Evolutionary conservation across 2,113 vertebrate species (phyloP).

Genomic region (Cyprinus carpio): DNA sequence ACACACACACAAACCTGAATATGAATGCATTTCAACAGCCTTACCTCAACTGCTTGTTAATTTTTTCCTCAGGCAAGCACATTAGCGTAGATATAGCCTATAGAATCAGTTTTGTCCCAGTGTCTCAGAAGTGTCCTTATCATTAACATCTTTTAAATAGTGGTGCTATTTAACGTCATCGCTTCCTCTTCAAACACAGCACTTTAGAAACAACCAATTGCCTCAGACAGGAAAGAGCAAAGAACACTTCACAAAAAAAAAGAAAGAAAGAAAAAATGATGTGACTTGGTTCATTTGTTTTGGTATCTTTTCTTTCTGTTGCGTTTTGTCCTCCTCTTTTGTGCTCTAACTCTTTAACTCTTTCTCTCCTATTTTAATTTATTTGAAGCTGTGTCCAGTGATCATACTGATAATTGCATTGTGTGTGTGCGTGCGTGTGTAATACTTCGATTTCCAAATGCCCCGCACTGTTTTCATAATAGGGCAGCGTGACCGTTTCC

Average conservation of each 20-base stretch:
- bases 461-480: neutral
- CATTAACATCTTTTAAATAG: neutral
- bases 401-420: neutral
- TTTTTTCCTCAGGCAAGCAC: neutral
- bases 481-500: neutral
- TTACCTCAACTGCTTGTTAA: neutral
- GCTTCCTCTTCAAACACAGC: neutral
- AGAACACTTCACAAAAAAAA: neutral
- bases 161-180: neutral
- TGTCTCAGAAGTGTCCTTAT: neutral
- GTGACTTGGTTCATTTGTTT: neutral
- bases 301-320: neutral
- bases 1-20: neutral
- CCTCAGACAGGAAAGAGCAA: constrained; percentile 36
- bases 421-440: no score
- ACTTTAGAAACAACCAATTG: neutral
- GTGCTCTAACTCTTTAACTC: neutral
- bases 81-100: no score
- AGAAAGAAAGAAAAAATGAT: neutral
- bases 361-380: no score
- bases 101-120: neutral
- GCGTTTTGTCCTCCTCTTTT: neutral
- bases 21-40: neutral
- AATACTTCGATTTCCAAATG: neutral
- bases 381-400: neutral